Percentiles rank a stretch among this genome's conserved stretches.
Evolutionary conservation across 2,888 invertebrate species (phyloP).

Genomic region (Orthosia gracilis): DNA sequence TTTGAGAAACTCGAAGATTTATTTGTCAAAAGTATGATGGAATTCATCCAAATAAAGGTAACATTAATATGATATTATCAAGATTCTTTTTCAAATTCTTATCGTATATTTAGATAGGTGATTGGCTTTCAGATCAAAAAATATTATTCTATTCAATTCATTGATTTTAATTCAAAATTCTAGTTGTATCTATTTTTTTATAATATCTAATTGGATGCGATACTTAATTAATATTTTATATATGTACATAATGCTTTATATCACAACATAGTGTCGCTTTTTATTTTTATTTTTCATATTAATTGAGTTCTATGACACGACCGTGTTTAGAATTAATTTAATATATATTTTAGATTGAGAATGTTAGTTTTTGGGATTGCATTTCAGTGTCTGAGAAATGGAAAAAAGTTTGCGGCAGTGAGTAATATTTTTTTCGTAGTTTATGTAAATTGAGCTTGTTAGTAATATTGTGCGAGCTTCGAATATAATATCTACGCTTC

Average conservation of each 20-base stretch:
- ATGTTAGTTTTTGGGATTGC: slow-evolving; percentile 88
- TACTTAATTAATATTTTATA: slow-evolving; percentile 44
- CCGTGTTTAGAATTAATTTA: slow-evolving; percentile 59
- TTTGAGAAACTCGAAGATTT: slow-evolving; percentile 29
- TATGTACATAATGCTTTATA: slow-evolving; percentile 62
- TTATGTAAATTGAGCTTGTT: slow-evolving; percentile 79
- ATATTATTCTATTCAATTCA: slow-evolving; percentile 17
- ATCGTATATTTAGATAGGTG: slow-evolving; percentile 36
- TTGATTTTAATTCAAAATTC: slow-evolving; percentile 26
- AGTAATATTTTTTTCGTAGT: slow-evolving; percentile 85
- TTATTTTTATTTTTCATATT: slow-evolving; percentile 58
- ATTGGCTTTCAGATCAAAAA: slow-evolving; percentile 41
- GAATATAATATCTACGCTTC: slow-evolving; percentile 58
- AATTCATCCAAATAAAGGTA: slow-evolving; percentile 50
- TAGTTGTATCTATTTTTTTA: slow-evolving; percentile 25
- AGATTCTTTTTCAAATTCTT: slow-evolving; percentile 8
- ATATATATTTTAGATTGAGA: slow-evolving; percentile 77
- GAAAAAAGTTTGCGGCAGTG: slow-evolving; percentile 90
- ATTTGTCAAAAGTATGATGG: slow-evolving; percentile 31
- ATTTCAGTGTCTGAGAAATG: slow-evolving; percentile 90
- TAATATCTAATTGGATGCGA: slow-evolving; percentile 37
- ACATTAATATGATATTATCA: slow-evolving; percentile 22
- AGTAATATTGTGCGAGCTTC: slow-evolving; percentile 60
- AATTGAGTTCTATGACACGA: slow-evolving; percentile 52
- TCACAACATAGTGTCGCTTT: slow-evolving; percentile 55